A percentile compares a stretch with the other conserved stretches of the same genome.
Evolutionary conservation across 2,888 invertebrate species (phyloP).

Genomic region (Mactromeris polynyma): DNA sequence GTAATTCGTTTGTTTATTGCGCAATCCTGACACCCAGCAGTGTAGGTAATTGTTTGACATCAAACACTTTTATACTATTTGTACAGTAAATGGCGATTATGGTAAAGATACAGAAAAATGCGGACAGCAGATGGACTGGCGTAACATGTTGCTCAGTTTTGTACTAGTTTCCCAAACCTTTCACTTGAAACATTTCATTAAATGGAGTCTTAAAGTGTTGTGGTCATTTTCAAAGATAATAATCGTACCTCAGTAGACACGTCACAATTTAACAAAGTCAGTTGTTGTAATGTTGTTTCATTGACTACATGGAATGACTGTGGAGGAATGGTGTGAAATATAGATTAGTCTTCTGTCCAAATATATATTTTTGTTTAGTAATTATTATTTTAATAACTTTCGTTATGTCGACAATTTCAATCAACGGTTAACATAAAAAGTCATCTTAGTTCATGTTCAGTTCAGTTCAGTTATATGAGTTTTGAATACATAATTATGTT

Average conservation of each 20-base stretch:
- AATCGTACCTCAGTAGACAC: not conserved
- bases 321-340: no score
- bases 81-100: not conserved
- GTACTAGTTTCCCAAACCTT: not conserved
- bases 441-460: no score
- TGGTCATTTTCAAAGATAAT: not conserved
- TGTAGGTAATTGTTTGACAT: constrained; percentile 59
- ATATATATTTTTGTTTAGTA: no score
- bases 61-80: constrained; percentile 3
- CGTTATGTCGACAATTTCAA: no score
- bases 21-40: constrained; percentile 46
- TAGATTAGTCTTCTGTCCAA: no score
- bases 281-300: not conserved
- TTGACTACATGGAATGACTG: no score
- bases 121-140: not conserved
- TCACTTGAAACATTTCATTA: not conserved
- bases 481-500: no score
- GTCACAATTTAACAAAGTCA: not conserved
- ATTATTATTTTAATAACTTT: no score
- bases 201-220: not conserved
- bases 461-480: no score
- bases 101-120: not conserved
- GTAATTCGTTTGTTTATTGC: constrained; percentile 35
- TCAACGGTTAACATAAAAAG: no score
- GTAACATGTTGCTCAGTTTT: not conserved